These are phyloP conservation scores for Lycaon pictus DNA, from an alignment of 2,113 vertebrate genomes.

Conservation along the genomic window DNA sequence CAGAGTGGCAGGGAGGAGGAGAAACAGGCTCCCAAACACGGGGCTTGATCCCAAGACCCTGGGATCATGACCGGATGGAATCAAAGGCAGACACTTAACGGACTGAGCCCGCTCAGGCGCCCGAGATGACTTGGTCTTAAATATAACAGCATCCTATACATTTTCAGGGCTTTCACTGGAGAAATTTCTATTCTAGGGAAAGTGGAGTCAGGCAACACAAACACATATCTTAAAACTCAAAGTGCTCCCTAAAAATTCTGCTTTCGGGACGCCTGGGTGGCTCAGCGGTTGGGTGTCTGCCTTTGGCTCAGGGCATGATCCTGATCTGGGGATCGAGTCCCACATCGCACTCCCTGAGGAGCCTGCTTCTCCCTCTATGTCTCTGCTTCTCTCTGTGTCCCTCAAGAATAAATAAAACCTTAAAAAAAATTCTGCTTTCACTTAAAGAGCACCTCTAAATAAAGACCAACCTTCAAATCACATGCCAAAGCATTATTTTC, in stretches of 20 bases:
- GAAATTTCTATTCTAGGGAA: background rate
- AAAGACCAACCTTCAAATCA: conserved; percentile 50
- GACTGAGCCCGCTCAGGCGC: no score
- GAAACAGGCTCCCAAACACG: no score
- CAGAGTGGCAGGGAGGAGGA: no score
- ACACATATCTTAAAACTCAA: conserved; percentile 1
- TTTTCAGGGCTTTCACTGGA: conserved; percentile 6
- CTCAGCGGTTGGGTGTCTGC: background rate
- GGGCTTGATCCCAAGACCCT: no score
- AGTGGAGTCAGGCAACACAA: background rate
- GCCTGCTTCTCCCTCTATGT: background rate
- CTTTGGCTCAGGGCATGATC: background rate
- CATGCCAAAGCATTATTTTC: conserved; percentile 50
- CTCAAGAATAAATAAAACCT: no score
- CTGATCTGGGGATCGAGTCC: background rate
- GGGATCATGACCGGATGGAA: no score
- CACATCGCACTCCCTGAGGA: no score
- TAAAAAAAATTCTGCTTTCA: conserved; percentile 24
- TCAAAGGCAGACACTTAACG: no score
- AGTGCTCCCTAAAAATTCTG: background rate
- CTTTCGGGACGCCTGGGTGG: background rate
- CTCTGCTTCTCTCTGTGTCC: background rate
- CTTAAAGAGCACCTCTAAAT: background rate
- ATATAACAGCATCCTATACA: background rate
- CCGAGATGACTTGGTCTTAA: background rate